Evolutionary conservation across 53 echinoderm and acorn worm species (phyloP), one percentile per base, ranked within the genome.

Genomic region (Glandiceps talaboti): DNA sequence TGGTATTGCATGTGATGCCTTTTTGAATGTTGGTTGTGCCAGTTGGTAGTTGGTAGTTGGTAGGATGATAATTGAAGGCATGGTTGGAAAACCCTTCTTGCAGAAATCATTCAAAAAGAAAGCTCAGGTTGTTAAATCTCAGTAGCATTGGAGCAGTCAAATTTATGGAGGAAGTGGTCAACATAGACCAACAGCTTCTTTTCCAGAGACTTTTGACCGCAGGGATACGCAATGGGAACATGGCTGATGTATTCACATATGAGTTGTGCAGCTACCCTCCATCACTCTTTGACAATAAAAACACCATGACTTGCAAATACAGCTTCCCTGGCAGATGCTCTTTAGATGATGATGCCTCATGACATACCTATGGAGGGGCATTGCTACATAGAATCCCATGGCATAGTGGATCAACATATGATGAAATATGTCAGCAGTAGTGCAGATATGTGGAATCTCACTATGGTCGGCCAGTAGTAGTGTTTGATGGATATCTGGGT

Each of bases 331-430:
- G 74, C 81, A 28, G 81, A 81, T 84, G 79, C 84, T 28, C 28
- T 87, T 28, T 88, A 74, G 79, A 79, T 76, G 31, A 26, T 87
- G 27, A 29, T 74, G 33, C 32, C 76, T 81, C 33, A 73, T 28
- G 82, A 76, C 30, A 76, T 77, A 74, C 87, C 20, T 87, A 90
- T 85, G 87, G 90, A 20, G 87, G 90, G 33, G 82, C 90, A 31
- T 77, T 87, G 14, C 85, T 90, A 1, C 85, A 90, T n/a, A 64
- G 90, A 33, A 25, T 88, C 1, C 82, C 87, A 28, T 91, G 91
- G 91, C 33, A 28, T 10, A 74, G 82, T 31, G 92, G 86, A 76
- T 74, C 82, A 33, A 85, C 85, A 30, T 92, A 85, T 82, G 83
- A 92, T 20, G 30, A 29, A 29, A 87, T 92, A 28, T 87, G 75